Conservation (phyloP, 2,797 vertebrate genomes). For the Eidolon dupreanum region DNA sequence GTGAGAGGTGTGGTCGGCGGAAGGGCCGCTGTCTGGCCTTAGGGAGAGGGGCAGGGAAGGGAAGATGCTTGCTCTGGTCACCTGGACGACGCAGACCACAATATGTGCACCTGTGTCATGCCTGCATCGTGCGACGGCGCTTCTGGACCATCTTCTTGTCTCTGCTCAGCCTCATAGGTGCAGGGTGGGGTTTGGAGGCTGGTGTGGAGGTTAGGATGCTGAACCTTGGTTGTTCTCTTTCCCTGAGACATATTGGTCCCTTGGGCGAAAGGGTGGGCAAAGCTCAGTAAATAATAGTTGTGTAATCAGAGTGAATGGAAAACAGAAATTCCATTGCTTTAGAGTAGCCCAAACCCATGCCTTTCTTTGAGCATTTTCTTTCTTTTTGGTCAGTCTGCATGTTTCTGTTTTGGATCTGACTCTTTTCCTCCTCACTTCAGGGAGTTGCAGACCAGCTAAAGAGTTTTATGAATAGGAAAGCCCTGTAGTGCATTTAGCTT, state of each 20-base stretch:
- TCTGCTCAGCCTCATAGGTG: background rate
- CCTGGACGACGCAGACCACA: background rate
- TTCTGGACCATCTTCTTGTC: background rate
- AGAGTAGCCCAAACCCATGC: background rate
- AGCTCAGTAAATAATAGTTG: constrained; percentile 46
- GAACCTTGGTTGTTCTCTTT: background rate
- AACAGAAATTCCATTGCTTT: constrained; percentile 4
- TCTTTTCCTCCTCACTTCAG: constrained; percentile 41
- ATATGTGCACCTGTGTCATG: fast-evolving
- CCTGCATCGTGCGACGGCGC: fast-evolving
- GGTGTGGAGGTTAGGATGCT: background rate
- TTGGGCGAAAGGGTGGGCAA: background rate
- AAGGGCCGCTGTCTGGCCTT: background rate
- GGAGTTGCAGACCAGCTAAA: constrained; percentile 29
- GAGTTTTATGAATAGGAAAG: constrained; percentile 66
- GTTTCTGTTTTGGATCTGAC: constrained; percentile 23
- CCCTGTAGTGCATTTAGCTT: constrained; percentile 44
- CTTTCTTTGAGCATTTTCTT: background rate
- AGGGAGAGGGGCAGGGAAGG: too few species aligned
- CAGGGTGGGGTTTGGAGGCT: background rate
- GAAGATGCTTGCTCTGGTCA: background rate
- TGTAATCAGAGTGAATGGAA: constrained; percentile 33
- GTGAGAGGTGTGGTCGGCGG: background rate
- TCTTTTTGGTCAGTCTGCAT: background rate
- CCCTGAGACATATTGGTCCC: background rate